Conservation (phyloP, 2,797 vertebrate genomes). For the Eurystomus glaucurus region DNA sequence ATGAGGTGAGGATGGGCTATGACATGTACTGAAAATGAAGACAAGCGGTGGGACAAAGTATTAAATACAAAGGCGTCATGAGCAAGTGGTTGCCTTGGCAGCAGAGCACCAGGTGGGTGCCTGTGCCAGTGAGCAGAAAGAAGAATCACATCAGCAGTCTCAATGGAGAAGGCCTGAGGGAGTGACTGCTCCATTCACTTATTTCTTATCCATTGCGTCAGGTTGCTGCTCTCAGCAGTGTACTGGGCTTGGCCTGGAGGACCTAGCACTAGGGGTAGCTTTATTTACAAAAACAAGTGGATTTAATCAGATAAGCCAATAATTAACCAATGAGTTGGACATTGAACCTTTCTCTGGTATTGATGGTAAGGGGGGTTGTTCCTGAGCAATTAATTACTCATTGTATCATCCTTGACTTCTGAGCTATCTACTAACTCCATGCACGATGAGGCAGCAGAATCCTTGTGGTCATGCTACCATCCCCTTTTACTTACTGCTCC, state of each 20-base stretch:
- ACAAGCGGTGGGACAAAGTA: fast-evolving
- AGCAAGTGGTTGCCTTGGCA: not conserved
- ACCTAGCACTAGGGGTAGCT: not conserved
- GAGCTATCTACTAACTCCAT: not conserved
- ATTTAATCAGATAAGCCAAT: slow-evolving; percentile 44
- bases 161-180: not conserved
- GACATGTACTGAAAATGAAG: not conserved
- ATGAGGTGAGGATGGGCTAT: not conserved
- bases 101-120: not conserved
- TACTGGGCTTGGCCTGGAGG: not conserved
- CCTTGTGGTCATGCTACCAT: not conserved
- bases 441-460: not conserved
- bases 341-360: slow-evolving; percentile 42
- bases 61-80: not conserved
- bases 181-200: not conserved
- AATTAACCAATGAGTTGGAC: slow-evolving; percentile 74
- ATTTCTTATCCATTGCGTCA: not conserved
- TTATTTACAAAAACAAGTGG: not conserved
- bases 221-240: not conserved
- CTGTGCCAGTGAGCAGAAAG: not conserved
- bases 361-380: not conserved
- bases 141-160: not conserved
- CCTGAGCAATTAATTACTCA: slow-evolving; percentile 33
- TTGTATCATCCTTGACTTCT: slow-evolving; percentile 28
- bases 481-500: not conserved